phyloP scores from a whole-genome alignment of 2,113 vertebrate genomes.

The Grantiella picta region DNA sequence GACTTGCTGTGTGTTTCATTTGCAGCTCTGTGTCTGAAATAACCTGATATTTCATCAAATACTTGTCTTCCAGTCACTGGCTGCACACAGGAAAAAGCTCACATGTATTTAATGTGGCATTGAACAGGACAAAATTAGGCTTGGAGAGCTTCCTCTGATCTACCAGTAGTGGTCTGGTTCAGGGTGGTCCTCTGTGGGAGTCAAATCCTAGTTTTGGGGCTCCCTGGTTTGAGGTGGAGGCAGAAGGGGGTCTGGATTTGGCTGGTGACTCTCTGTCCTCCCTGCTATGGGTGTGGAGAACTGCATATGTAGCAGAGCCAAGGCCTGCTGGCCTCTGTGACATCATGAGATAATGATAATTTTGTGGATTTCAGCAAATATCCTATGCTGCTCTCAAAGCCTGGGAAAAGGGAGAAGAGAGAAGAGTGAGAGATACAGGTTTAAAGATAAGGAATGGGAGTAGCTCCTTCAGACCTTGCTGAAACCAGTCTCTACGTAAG shows the following conservation, averaged over 20 bases:
- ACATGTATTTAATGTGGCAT: accelerated
- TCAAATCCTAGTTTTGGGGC: background rate
- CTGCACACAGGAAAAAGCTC: background rate
- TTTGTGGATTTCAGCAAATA: background rate
- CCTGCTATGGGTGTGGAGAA: background rate
- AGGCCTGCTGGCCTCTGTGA: background rate
- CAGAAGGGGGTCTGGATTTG: background rate
- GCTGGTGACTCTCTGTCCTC: background rate
- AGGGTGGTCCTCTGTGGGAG: background rate
- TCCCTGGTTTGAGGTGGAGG: background rate
- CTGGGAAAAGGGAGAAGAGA: background rate
- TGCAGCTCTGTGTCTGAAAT: background rate
- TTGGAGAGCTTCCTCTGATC: background rate
- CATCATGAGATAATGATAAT: background rate
- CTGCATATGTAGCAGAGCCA: background rate
- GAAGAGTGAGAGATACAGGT: background rate
- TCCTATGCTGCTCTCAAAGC: background rate
- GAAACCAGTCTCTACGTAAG: background rate
- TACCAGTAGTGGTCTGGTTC: background rate
- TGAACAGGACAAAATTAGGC: background rate
- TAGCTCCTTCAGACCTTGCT: background rate
- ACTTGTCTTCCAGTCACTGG: background rate
- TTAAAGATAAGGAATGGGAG: background rate
- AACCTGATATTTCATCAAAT: background rate
- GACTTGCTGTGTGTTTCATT: background rate